Base-by-base conservation (phyloP, 2,888 invertebrate genomes). In the Teinopalpus imperialis region DNA sequence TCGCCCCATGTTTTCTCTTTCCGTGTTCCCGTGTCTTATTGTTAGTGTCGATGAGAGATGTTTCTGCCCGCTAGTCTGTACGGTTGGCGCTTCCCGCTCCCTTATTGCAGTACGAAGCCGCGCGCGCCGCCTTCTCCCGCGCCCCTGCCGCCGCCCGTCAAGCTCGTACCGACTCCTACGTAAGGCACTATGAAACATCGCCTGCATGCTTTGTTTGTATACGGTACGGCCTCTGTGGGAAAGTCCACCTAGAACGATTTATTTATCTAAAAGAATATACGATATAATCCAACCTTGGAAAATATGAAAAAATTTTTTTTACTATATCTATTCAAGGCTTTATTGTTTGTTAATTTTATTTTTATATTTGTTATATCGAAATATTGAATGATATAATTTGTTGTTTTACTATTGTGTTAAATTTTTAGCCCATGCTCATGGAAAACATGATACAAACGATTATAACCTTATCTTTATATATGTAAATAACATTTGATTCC, bases 51-150 rank as follows among this genome's bases (percentile, higher is more conserved):
- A 86, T 88, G 85, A 86, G 87, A 88, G 87, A 88, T 88, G 85
- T 88, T 88, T 88, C 86, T 87, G 81, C 81, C 85, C 87, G 83
- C 81, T 94, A 96, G 95, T 95, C 94, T 96, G 93, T 95, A 95
- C 93, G 95, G 95, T 94, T 95, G 95, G 95, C 95, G 95, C 93
- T 96, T 95, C 93, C 95, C 96, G 92, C 94, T 96, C 93, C 95
- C 95, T 93, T 95, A 96, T 95, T 95, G 95, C 94, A 95, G 95
- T 93, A 95, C 95, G 92, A 93, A 89, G 93, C 93, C 89, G 93
- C 93, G 91, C 91, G 91, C 92, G 79, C 94, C 94, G 83, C 93
- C 94, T 73, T 93, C 93, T 87, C 93, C 93, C 86, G 91, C 93
- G 89, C 93, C 93, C 81, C 90, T 94, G 90, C 94, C 94, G 75